Evolutionary conservation across 2,888 invertebrate species (phyloP).

Genomic region (Autographa pulchrina): DNA sequence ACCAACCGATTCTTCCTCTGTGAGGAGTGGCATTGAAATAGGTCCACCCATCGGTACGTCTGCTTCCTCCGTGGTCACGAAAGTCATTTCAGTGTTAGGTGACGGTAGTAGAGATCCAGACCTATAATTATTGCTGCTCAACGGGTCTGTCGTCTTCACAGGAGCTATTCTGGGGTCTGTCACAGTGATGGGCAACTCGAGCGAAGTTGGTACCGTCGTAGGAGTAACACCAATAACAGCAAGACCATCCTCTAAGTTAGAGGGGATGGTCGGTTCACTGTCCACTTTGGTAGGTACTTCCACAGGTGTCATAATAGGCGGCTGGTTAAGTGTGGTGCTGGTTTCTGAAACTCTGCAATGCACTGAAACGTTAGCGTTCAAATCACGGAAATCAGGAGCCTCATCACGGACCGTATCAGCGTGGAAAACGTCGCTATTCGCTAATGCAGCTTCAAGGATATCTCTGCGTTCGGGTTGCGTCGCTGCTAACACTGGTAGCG

Average conservation of each 20-base stretch:
- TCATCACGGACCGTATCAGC: conserved; percentile 86
- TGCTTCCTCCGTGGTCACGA: conserved; percentile 74
- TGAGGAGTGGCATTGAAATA: conserved; percentile 90
- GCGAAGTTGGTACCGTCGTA: conserved; percentile 90
- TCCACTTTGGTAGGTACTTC: conserved; percentile 91
- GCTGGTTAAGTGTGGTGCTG: conserved; percentile 92
- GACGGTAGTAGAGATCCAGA: conserved; percentile 73
- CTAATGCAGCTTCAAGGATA: conserved; percentile 93
- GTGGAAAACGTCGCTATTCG: conserved; percentile 93
- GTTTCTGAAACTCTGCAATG: conserved; percentile 93
- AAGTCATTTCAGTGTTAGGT: conserved; percentile 79
- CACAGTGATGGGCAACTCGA: conserved; percentile 93
- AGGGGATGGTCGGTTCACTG: conserved; percentile 72
- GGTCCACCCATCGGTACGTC: conserved; percentile 74
- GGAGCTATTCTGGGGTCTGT: conserved; percentile 93
- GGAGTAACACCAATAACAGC: conserved; percentile 90
- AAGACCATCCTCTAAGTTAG: conserved; percentile 87
- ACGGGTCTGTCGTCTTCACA: conserved; percentile 79
- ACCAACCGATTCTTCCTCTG: conserved; percentile 83
- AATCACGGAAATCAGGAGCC: conserved; percentile 90
- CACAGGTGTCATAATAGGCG: conserved; percentile 95
- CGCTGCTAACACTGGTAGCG: conserved; percentile 69
- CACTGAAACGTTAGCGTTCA: conserved; percentile 88
- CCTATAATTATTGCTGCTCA: conserved; percentile 72
- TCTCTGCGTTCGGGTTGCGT: conserved; percentile 90